Evolutionary conservation across 2,797 vertebrate species (phyloP).

Genomic region (Pseudochirops cupreus): DNA sequence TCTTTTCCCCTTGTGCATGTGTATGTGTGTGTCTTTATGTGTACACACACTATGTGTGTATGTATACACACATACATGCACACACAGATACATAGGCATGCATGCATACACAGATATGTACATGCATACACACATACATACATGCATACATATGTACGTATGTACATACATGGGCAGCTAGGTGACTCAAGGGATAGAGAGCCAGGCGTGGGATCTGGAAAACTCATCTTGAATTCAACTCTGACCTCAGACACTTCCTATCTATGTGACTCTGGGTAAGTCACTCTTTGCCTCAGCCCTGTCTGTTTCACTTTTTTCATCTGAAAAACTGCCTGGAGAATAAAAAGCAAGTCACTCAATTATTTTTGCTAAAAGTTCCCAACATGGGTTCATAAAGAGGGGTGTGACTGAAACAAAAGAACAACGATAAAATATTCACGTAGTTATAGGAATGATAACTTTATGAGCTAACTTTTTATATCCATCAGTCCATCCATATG

Average conservation of each 20-base stretch:
- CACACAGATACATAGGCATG: no score
- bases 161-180: neutral
- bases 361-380: neutral
- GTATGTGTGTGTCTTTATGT: neutral
- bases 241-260: neutral
- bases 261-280: neutral
- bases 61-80: no score
- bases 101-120: no score
- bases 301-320: neutral
- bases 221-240: neutral
- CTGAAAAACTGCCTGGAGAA: neutral
- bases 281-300: neutral
- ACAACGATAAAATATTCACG: neutral
- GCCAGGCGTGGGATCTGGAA: rapidly evolving
- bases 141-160: neutral
- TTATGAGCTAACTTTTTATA: neutral
- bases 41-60: neutral
- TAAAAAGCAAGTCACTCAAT: neutral
- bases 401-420: neutral
- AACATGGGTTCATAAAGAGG: neutral
- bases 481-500: neutral
- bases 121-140: no score
- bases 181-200: neutral
- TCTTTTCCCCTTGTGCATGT: neutral
- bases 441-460: neutral